Evolutionary conservation across 1,140 invertebrate species (phyloP), one percentile per base, ranked within the genome.

Genomic region (Ctenoplectra terminalis): DNA sequence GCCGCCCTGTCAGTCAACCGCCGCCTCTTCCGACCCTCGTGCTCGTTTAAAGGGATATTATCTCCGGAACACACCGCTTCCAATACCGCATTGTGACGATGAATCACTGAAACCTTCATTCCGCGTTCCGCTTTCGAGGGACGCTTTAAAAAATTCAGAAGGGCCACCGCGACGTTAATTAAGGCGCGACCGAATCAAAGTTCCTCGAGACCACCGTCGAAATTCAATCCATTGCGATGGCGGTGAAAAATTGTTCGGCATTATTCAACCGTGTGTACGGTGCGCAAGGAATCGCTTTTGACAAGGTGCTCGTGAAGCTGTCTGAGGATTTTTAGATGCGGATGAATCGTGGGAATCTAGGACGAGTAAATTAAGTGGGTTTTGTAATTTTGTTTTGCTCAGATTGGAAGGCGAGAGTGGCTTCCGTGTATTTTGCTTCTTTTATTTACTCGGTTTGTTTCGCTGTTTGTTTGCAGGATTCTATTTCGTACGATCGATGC

Each of bases 101-200:
- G 86, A 88, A 88, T 88, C 87, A 87, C 84, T 87, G 86, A 87
- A 88, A 87, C 69, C 84, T 74, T 86, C 71, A n/a, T 48, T 50
- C 52, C 71, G 52, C 31, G 31, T 61, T 26, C 54, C 54, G 37
- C 26, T 13, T 37, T 11, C 66, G 29, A 37, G 50, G 50, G 61
- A 13, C 64, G 40, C 46, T 66, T 67, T 43, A 77, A 87, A 87
- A 87, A 81, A 76, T 70, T 56, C 73, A 43, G 52, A 50, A n/a
- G 58, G 20, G 31, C 43, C 20, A 17, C 63, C 9, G 61, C 69
- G 77, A 82, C 86, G 78, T 87, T 87, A 87, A 87, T 87, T 87
- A 87, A 87, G 85, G 61, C 58, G 54, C 70, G 31, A 50, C 20
- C 58, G 37, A 83, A 70, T 72, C 70, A 48, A 61, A 63, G 46